Evolutionary conservation across 1,140 invertebrate genomes (phyloP).

Genomic region (Scaptomyza pallida): DNA sequence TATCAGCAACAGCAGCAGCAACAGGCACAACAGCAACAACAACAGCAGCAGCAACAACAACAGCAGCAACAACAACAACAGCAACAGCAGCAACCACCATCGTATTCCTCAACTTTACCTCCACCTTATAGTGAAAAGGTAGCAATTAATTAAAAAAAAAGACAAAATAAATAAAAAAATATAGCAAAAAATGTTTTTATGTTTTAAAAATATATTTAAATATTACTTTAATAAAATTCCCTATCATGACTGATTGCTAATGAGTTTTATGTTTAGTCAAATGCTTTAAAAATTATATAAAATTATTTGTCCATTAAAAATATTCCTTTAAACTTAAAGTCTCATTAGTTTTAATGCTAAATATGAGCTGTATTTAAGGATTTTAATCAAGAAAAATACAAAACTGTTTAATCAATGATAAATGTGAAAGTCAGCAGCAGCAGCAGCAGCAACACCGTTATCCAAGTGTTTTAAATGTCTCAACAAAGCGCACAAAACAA

Average conservation of each 20-base stretch:
- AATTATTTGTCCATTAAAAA: too few relatives aligned
- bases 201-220: background rate
- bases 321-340: background rate
- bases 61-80: constrained; percentile 2
- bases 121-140: constrained; percentile 54
- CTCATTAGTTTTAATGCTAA: background rate
- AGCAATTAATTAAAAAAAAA: background rate
- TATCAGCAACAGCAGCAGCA: constrained; percentile 9
- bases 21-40: background rate
- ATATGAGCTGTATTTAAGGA: constrained; percentile 26
- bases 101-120: constrained; percentile 31
- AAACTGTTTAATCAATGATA: constrained; percentile 48
- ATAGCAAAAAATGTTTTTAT: background rate
- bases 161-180: background rate
- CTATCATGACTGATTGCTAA: too few relatives aligned
- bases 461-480: constrained; percentile 46
- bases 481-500: constrained; percentile 39
- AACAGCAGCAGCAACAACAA: constrained; percentile 22
- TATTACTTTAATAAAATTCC: background rate
- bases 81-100: background rate
- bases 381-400: constrained; percentile 32
- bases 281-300: too few relatives aligned
- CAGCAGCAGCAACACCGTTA: constrained; percentile 5
- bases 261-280: too few relatives aligned
- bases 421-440: constrained; percentile 20